Evolutionary conservation across 2,113 vertebrate species (phyloP), one percentile per base, ranked within the genome.

Genomic region (Pelecanoides urinatrix): DNA sequence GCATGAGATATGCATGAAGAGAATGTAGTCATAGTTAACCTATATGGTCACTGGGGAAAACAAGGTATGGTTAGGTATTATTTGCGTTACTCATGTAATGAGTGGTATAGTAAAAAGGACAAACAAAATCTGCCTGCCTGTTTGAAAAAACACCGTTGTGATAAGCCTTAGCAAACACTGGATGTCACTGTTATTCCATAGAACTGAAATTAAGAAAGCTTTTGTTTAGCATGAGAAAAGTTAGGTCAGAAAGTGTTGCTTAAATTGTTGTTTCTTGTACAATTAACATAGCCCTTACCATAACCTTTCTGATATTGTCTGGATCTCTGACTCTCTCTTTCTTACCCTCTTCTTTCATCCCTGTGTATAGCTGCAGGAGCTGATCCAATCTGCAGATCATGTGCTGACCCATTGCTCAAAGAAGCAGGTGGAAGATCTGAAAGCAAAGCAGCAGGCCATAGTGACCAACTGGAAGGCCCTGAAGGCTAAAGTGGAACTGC

Each of bases 391-490:
- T 8, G 96, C 97, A 3, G 97, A 97, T 29, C 20, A 29, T 0
- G 55, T 98, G 68, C 93, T 98, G 96, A 73, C 92, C n/a, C 88
- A 86, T 14, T 98, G 98, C 78, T 95, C 97, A 0, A 75, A 96
- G 29, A 93, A 96, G 45, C 97, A 98, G 89, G 97, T 92, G 73
- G 88, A 56, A 18, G 88, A 92, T 2, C 93, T 99, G 29, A 98
- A 97, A 94, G 85, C 97, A 40, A 97, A 97, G 61, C 99, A 99
- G 91, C 97, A 98, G 92, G 97, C 98, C 30, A 95, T 99, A 95
- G 97, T 95, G 40, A 98, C 98, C 86, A 97, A 83, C 63, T 99
- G 99, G 99, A 98, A 98, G 89, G 96, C 88, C 68, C 98, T 99
- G 25, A 98, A 97, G 29, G 87, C 90, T 32, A 92, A 88, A 47